Evolutionary conservation across 2,113 vertebrate genomes (phyloP).

Genomic region (Embiotoca jacksoni): DNA sequence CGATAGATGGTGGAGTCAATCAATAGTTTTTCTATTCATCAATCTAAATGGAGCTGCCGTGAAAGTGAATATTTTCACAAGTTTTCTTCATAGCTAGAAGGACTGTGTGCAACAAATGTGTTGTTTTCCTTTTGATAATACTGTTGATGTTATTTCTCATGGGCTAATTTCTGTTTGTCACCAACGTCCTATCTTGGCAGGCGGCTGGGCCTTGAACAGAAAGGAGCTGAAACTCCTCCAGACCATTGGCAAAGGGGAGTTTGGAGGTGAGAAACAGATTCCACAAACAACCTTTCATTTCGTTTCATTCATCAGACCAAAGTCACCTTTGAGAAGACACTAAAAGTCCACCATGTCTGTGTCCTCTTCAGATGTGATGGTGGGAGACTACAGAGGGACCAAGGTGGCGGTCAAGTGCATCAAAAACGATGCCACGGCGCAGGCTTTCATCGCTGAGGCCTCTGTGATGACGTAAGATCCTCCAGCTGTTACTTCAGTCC

Average conservation of each 20-base stretch:
- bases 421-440: conserved; percentile 96
- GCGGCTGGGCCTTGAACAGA: conserved; percentile 96
- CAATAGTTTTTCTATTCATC: not conserved
- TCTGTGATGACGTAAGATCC: conserved; percentile 96
- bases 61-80: not conserved
- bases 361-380: conserved; percentile 72
- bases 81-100: not conserved
- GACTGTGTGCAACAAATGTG: too few species aligned
- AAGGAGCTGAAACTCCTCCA: conserved; percentile 95
- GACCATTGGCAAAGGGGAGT: conserved; percentile 96
- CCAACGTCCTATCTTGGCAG: conserved; percentile 73
- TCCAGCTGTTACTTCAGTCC: not conserved
- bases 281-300: not conserved
- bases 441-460: conserved; percentile 96
- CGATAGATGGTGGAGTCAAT: conserved; percentile 19
- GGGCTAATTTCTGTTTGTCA: not conserved
- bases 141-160: too few species aligned
- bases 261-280: conserved; percentile 88
- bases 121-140: not conserved
- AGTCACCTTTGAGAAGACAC: not conserved
- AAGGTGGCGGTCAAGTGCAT: conserved; percentile 99
- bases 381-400: conserved; percentile 95
- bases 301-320: not conserved
- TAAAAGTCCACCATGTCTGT: not conserved
- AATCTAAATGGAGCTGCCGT: not conserved